Conservation (phyloP, 2,888 invertebrate species). For the Spialia ferax region DNA sequence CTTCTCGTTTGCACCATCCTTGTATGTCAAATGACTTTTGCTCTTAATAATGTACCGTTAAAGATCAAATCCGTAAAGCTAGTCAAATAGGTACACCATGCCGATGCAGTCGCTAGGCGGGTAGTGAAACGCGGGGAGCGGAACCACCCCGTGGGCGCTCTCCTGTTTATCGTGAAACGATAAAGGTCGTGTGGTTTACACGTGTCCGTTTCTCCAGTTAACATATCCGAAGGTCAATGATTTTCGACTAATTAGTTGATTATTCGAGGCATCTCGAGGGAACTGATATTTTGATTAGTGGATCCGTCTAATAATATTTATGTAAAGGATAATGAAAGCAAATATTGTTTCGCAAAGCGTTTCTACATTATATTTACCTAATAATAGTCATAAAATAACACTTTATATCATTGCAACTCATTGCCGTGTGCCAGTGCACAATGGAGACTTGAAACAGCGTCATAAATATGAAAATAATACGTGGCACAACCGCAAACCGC, state of each 20-base stretch:
- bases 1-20: too few species aligned
- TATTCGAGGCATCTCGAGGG: not conserved
- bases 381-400: slow-evolving; percentile 12
- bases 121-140: too few species aligned
- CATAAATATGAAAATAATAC: slow-evolving; percentile 25
- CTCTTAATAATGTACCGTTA: too few species aligned
- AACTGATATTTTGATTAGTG: not conserved
- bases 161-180: slow-evolving; percentile 19
- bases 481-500: slow-evolving; percentile 28
- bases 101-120: too few species aligned
- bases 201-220: slow-evolving; percentile 25
- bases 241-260: slow-evolving; percentile 20
- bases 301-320: not conserved
- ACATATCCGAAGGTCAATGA: slow-evolving; percentile 20
- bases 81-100: too few species aligned
- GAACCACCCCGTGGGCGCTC: too few species aligned
- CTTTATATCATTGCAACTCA: not conserved
- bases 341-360: too few species aligned
- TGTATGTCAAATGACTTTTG: too few species aligned
- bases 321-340: too few species aligned
- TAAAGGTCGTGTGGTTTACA: slow-evolving; percentile 28
- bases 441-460: slow-evolving; percentile 6
- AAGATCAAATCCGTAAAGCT: too few species aligned
- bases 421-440: not conserved
- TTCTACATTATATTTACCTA: not conserved